A percentile compares a stretch with the other conserved stretches of the same genome.
These are phyloP conservation scores for Nibea coibor DNA, from an alignment of 2,113 vertebrate species.

Conservation along the genomic window DNA sequence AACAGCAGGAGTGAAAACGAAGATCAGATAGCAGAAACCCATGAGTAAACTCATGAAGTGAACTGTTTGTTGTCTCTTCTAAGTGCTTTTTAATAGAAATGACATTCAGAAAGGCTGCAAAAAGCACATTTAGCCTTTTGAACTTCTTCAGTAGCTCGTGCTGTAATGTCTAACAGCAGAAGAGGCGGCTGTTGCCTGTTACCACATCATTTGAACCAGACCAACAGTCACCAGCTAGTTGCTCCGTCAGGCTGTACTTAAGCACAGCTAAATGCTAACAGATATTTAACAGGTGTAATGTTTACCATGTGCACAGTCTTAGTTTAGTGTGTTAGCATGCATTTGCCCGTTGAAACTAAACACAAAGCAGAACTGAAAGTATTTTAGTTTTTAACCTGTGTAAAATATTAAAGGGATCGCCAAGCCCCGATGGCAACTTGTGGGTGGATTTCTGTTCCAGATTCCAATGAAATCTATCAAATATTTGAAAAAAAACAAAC, in stretches of 20 bases:
- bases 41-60: not conserved
- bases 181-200: not conserved
- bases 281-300: not conserved
- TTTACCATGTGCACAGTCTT: not conserved
- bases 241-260: not conserved
- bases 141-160: not conserved
- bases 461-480: not conserved
- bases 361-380: not conserved
- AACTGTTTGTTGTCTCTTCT: not conserved
- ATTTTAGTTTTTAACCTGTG: too few species aligned
- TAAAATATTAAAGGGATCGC: not conserved
- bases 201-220: not conserved
- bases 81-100: conserved; percentile 19
- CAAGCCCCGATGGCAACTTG: too few species aligned
- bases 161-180: not conserved
- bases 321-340: not conserved
- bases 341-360: not conserved
- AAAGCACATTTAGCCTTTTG: not conserved
- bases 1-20: not conserved
- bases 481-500: not conserved
- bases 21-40: not conserved
- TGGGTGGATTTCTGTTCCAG: not conserved
- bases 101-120: conserved; percentile 13
- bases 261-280: not conserved
- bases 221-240: not conserved